phyloP scores from a whole-genome alignment of 2,113 vertebrate genomes.

The Cavia porcellus region DNA sequence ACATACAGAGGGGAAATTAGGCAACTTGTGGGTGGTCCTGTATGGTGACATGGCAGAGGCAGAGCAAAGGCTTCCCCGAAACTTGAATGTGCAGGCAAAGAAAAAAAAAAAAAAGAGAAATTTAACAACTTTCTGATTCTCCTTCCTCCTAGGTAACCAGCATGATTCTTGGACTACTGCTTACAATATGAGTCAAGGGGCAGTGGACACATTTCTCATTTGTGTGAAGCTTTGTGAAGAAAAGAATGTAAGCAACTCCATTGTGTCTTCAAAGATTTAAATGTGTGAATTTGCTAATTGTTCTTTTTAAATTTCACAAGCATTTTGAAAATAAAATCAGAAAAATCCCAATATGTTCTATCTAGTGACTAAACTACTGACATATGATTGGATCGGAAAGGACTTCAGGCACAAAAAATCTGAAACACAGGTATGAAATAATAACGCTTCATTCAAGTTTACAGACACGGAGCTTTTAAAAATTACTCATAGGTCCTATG shows the following conservation, averaged over 20 bases:
- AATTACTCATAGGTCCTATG: conserved; percentile 2
- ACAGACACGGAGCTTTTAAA: neutral
- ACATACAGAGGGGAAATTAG: neutral
- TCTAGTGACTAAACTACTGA: neutral
- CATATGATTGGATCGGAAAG: neutral
- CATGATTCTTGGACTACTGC: neutral
- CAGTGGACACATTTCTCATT: neutral
- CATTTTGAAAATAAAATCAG: conserved; percentile 42
- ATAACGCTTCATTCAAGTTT: neutral
- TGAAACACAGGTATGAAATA: conserved; percentile 5
- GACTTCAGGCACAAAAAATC: neutral
- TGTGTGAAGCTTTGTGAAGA: conserved; percentile 19
- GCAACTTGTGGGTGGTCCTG: neutral
- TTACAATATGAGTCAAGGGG: neutral
- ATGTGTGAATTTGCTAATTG: neutral
- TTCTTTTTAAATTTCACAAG: conserved; percentile 37
- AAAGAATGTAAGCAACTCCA: conserved; percentile 3
- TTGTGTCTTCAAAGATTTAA: conserved; percentile 31
- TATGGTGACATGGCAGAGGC: neutral
- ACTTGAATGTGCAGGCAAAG: neutral
- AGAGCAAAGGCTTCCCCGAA: neutral
- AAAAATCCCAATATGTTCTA: neutral
- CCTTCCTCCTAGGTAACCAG: neutral
- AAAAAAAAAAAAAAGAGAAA: neutral
- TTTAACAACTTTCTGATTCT: neutral